Base-by-base conservation (phyloP, 2,113 vertebrate genomes). In the Fregata magnificens region DNA sequence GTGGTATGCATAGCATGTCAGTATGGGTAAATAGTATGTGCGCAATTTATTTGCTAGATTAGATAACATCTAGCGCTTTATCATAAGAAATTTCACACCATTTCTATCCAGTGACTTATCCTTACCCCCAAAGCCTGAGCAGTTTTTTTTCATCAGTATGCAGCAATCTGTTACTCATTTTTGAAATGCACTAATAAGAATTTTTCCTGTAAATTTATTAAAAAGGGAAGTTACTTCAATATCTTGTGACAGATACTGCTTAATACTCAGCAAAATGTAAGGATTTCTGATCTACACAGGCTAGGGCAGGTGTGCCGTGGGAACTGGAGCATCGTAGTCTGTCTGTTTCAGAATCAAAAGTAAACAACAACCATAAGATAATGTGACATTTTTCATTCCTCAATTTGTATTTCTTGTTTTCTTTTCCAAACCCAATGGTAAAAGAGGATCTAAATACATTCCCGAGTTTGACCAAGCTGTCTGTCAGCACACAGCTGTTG, bases 401-500 rank as follows among this genome's bases (percentile, higher is more conserved):
- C 25, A 32, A 9, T 96, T 72, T 69, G 32, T 79, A 47, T 45
- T 89, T 90, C 74, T 66, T 83, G 45, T 81, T 95, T 88, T 87
- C 77, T 69, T 89, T 86, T 84, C 81, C 81, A 85, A 93, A 95
- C 32, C 21, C 13, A 86, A 84, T 0, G 0, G 9, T 83, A 59
- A 36, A 77, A 53, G 90, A 85, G 77, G 53, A 58, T 84, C 70
- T 91, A 67, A 38, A n/a, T 15, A 1, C 7, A 4, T 91, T 84
- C 50, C 78, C 1, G 16, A 53, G 49, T 62, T 66, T 80, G 92
- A 84, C 92, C 70, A 31, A 93, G 84, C 71, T 93, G 88, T 94
- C 78, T 66, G 73, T 90, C 93, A 96, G 72, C 56, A 80, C 66
- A 79, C 84, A 69, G 85, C 97, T 96, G 91, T 90, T 89, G 73